Conservation (phyloP, 2,113 vertebrate species). For the Lepisosteus osseus region DNA sequence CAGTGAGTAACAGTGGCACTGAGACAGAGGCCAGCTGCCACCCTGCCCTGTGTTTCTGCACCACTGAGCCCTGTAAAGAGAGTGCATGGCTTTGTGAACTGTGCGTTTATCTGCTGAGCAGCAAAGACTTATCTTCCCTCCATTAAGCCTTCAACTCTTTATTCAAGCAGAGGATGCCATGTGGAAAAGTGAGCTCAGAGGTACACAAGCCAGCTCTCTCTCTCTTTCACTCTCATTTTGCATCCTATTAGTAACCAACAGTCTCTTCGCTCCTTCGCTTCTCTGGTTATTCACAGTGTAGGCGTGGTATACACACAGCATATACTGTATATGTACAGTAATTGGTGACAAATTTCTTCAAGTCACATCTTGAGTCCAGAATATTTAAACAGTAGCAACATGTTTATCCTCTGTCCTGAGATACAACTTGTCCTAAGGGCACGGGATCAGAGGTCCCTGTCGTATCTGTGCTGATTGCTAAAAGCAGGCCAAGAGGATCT, state of each 20-base stretch:
- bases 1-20: background rate
- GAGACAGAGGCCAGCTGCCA: slow-evolving; percentile 27
- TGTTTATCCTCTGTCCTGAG: background rate
- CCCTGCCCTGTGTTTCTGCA: slow-evolving; percentile 33
- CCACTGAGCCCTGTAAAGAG: slow-evolving; percentile 40
- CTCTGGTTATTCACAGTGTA: too few species aligned
- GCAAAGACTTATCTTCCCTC: slow-evolving; percentile 57
- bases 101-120: slow-evolving; percentile 46
- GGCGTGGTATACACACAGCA: too few species aligned
- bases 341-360: too few species aligned
- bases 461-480: slow-evolving; percentile 2
- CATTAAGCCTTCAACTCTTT: slow-evolving; percentile 60
- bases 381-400: too few species aligned
- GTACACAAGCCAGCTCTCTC: background rate
- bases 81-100: slow-evolving; percentile 20
- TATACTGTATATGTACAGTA: too few species aligned
- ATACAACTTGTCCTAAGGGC: background rate
- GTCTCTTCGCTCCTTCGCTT: too few species aligned
- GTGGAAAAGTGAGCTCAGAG: slow-evolving; percentile 50
- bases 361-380: too few species aligned
- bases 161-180: slow-evolving; percentile 49
- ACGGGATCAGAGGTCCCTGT: background rate
- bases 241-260: too few species aligned
- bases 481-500: background rate
- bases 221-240: background rate